Conservation (phyloP, 2,888 invertebrate species). For the Crioceris asparagi region DNA sequence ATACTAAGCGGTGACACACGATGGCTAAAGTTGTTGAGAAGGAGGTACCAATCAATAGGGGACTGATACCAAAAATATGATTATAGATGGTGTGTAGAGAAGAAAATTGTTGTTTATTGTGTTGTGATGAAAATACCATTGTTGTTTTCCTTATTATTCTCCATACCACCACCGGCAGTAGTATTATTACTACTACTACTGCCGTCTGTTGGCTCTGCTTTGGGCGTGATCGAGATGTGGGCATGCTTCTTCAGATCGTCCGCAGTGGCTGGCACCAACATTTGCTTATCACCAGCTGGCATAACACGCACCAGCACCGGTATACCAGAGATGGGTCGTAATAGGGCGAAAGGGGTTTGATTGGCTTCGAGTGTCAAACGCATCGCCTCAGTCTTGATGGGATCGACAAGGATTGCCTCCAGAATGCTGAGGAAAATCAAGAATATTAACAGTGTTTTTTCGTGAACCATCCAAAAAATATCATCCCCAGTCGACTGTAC, state of each 20-base stretch:
- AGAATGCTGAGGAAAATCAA: too few relatives aligned
- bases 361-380: constrained; percentile 50
- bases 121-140: too few relatives aligned
- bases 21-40: too few relatives aligned
- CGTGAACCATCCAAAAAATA: too few relatives aligned
- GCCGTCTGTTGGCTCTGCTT: constrained; percentile 14
- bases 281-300: constrained; percentile 46
- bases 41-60: too few relatives aligned
- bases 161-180: too few relatives aligned
- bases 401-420: constrained; percentile 55
- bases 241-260: constrained; percentile 57
- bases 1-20: too few relatives aligned
- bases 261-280: constrained; percentile 61
- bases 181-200: too few relatives aligned
- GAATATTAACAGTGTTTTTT: too few relatives aligned
- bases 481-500: too few relatives aligned
- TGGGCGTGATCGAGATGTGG: constrained; percentile 42
- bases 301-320: constrained; percentile 60
- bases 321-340: constrained; percentile 54
- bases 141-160: too few relatives aligned
- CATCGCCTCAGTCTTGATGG: constrained; percentile 62
- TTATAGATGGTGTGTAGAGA: neutral
- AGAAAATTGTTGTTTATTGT: neutral
- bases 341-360: constrained; percentile 59
- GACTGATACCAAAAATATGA: neutral